Base-by-base conservation (phyloP, 2,888 invertebrate species). In the Acanthosoma haemorrhoidale region DNA sequence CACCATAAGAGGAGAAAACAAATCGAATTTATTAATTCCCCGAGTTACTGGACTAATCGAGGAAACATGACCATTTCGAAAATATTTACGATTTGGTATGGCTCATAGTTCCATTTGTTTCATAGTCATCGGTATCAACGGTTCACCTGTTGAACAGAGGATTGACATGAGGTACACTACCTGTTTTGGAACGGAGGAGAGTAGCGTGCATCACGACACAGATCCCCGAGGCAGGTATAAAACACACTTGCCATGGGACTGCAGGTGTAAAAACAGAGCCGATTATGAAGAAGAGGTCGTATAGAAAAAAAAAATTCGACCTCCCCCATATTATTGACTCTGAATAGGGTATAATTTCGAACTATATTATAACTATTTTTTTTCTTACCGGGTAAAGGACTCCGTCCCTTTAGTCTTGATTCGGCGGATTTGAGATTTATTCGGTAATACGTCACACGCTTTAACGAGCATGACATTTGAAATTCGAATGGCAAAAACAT, bases 191-290 rank as follows among this genome's bases (percentile, higher is more conserved):
- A 1, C n/a, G n/a, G n/a, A n/a, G n/a, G 11, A 11, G 11, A 51
- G 51, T 61, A 36, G 34, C 61, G 61, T 61, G 61, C 21, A 16
- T 21, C 61, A 38, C 38, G 61, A 38, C 61, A 61, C 25, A 32
- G 21, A 13, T n/a, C 36, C 32, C 60, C 58, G 15, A 18, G 5
- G 13, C 61, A 61, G 61, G 61, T 61, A 60, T 21, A 32, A 21
- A 25, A 8, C 51, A 51, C 51, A 25, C n/a, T 21, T 25, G 25
- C 2, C 5, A 32, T 15, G 34, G 59, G 61, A 36, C 34, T 34
- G 51, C 61, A 61, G 61, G 61, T 61, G 61, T 61, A 61, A 61
- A 61, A 61, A 61, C 36, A 38, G 21, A 21, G 59, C 32, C 59
- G 59, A 51, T 51, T 51, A 51, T 51, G 51, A 51, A 43, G 43